These are phyloP conservation scores for Micrasema longulum DNA, from an alignment of 1,140 invertebrate genomes.

Conservation along the genomic window DNA sequence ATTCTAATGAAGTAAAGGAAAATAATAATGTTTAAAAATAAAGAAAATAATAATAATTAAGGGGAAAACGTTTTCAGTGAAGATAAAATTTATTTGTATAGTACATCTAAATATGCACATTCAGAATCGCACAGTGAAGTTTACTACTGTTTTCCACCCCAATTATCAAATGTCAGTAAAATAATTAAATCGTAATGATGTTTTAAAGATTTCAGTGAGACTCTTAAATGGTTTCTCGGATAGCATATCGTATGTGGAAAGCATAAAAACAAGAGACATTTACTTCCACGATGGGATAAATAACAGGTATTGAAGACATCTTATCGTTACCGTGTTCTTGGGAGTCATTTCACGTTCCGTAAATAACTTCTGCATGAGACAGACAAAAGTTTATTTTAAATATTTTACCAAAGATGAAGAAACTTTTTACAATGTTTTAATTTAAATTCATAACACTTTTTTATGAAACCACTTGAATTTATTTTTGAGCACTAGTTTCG, in stretches of 20 bases:
- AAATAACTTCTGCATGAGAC: background rate
- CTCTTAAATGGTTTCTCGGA: background rate
- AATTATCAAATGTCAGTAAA: background rate
- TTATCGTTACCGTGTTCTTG: conserved; percentile 20
- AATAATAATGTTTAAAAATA: no score
- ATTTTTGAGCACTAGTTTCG: no score
- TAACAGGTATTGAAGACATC: conserved; percentile 26
- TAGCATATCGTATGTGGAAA: background rate
- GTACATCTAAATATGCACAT: background rate
- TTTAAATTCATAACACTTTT: no score
- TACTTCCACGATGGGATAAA: conserved; percentile 3
- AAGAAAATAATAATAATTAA: no score
- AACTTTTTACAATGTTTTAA: no score
- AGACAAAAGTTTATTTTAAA: conserved; percentile 1
- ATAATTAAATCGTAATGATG: background rate
- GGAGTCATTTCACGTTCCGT: conserved; percentile 9
- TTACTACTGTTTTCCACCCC: background rate
- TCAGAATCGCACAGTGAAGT: background rate
- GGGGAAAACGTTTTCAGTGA: no score
- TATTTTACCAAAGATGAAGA: no score
- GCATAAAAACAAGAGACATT: background rate
- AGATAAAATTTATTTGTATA: no score
- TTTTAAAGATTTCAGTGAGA: background rate
- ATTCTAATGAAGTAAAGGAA: no score
- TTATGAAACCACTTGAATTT: no score